Evolutionary conservation across 1,140 invertebrate genomes (phyloP).

Genomic region (Atta colombica): DNA sequence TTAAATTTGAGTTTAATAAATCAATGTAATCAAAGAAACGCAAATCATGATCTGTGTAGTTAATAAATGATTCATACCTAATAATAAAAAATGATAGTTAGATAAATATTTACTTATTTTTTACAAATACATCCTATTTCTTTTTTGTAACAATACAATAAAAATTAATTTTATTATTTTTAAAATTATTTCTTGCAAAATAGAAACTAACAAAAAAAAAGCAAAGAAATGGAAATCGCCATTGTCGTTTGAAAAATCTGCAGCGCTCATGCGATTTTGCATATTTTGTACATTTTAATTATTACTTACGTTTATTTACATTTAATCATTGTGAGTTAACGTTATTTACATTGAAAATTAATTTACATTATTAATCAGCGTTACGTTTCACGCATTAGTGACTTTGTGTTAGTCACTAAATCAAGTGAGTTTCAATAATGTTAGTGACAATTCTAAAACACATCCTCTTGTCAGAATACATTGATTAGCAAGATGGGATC

Average conservation of each 20-base stretch:
- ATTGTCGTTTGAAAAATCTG: slow-evolving; percentile 16
- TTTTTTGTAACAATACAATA: neutral
- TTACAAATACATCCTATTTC: neutral
- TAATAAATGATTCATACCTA: neutral
- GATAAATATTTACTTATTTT: slow-evolving; percentile 15
- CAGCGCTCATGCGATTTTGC: slow-evolving; percentile 54
- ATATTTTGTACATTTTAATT: slow-evolving; percentile 35
- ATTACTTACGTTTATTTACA: slow-evolving; percentile 58
- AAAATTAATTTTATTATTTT: neutral
- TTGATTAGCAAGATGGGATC: slow-evolving; percentile 52
- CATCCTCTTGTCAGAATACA: slow-evolving; percentile 44
- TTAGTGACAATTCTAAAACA: slow-evolving; percentile 45
- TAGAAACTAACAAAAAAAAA: slow-evolving; percentile 3
- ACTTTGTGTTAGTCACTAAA: slow-evolving; percentile 59
- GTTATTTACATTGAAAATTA: slow-evolving; percentile 69
- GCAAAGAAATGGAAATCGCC: slow-evolving; percentile 33
- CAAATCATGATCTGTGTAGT: neutral
- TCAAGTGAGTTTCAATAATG: slow-evolving; percentile 38
- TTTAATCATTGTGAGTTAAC: slow-evolving; percentile 50
- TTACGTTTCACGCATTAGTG: slow-evolving; percentile 64
- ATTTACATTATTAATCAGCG: slow-evolving; percentile 59
- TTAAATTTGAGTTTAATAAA: neutral
- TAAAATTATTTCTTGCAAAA: neutral
- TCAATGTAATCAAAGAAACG: slow-evolving; percentile 8
- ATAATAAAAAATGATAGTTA: neutral